Conservation (phyloP, 1,140 invertebrate genomes). For the Drosophila fuyamai region DNA sequence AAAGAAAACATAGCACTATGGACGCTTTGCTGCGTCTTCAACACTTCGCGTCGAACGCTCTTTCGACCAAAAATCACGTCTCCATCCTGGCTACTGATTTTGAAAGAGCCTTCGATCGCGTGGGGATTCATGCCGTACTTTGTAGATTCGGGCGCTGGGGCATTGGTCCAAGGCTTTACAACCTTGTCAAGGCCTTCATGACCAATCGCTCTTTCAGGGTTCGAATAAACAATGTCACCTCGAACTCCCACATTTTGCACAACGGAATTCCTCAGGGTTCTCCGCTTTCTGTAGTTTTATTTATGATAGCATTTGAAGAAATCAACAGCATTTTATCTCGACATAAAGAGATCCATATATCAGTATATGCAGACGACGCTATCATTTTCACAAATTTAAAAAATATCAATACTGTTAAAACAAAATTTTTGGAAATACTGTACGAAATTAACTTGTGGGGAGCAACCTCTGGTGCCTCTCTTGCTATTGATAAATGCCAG, state of each 20-base stretch:
- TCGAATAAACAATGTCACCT: background rate
- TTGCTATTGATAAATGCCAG: too few species aligned
- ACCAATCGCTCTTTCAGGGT: background rate
- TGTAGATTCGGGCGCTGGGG: too few species aligned
- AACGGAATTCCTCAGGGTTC: background rate
- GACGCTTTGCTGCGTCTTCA: background rate
- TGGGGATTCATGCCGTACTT: too few species aligned
- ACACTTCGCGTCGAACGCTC: background rate
- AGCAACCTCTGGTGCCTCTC: background rate
- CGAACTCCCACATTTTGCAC: too few species aligned
- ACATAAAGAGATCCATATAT: background rate
- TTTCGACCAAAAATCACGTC: too few species aligned
- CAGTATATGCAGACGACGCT: background rate
- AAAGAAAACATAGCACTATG: background rate
- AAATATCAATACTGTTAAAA: background rate
- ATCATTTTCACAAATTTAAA: conserved; percentile 1
- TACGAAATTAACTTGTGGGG: background rate
- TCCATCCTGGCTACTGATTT: background rate
- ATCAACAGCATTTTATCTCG: background rate
- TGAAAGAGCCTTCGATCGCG: background rate
- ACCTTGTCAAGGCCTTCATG: background rate
- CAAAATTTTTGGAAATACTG: background rate
- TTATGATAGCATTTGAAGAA: conserved; percentile 1
- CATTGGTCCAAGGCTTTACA: too few species aligned
- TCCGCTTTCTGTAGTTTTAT: background rate